A percentile compares a stretch with the other conserved stretches of the same genome.
Evolutionary conservation across 2,888 invertebrate genomes (phyloP).

Genomic region (Caradrina kadenii): DNA sequence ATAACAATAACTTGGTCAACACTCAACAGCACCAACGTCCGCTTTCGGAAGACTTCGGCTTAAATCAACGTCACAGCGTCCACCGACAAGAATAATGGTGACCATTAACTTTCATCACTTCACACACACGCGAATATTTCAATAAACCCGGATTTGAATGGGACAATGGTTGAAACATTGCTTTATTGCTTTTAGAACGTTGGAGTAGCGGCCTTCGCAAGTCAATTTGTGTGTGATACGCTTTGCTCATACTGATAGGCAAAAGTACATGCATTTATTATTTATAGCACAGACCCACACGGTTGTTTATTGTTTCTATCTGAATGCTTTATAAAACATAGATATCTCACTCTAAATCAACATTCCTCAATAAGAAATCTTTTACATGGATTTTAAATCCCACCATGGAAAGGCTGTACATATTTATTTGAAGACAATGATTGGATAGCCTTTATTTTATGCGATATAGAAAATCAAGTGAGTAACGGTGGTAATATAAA

Average conservation of each 20-base stretch:
- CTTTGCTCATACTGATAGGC: constrained; percentile 47
- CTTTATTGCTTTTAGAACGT: constrained; percentile 50
- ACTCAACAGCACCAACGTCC: constrained; percentile 49
- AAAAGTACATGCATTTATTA: constrained; percentile 51
- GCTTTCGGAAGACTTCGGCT: constrained; percentile 60
- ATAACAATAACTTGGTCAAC: constrained; percentile 56
- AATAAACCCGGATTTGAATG: constrained; percentile 59
- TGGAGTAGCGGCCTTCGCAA: constrained; percentile 41
- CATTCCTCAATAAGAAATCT: background rate
- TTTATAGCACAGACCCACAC: constrained; percentile 59
- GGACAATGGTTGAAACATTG: constrained; percentile 58
- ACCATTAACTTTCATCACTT: constrained; percentile 65
- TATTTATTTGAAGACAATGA: background rate
- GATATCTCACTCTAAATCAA: constrained; percentile 21
- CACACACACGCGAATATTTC: constrained; percentile 62
- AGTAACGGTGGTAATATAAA: constrained; percentile 50
- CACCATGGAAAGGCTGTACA: background rate
- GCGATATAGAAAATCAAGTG: constrained; percentile 40
- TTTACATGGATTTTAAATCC: too few species aligned
- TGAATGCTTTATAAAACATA: constrained; percentile 30
- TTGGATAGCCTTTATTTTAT: constrained; percentile 4
- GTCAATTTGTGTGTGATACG: constrained; percentile 56
- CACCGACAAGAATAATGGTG: constrained; percentile 57
- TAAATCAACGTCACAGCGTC: constrained; percentile 60
- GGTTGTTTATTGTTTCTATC: constrained; percentile 49